Percentiles rank a stretch among this genome's conserved stretches.
These are phyloP conservation scores for Tamandua tetradactyla DNA, from an alignment of 2,797 vertebrate species.

Conservation along the genomic window DNA sequence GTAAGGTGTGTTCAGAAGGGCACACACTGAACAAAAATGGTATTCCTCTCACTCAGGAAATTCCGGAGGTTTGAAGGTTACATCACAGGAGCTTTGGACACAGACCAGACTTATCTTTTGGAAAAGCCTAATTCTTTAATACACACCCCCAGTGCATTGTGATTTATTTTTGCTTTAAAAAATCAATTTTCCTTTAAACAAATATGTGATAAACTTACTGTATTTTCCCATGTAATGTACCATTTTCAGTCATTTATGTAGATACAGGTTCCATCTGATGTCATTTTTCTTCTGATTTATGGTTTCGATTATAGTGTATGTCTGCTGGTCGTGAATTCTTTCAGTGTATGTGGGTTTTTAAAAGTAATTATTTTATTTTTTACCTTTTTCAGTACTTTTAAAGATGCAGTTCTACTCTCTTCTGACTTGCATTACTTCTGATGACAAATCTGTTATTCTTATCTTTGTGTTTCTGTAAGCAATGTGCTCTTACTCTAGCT, in stretches of 20 bases:
- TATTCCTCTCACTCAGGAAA: too few relatives aligned
- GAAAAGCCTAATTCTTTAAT: too few relatives aligned
- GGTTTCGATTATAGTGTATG: background rate
- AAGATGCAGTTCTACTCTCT: background rate
- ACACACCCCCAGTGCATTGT: background rate
- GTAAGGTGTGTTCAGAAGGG: too few relatives aligned
- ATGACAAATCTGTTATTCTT: background rate
- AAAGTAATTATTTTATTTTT: background rate
- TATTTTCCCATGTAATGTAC: background rate
- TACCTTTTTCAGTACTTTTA: background rate
- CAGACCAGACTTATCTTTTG: too few relatives aligned
- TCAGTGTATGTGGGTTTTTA: background rate
- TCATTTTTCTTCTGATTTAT: background rate
- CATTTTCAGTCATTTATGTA: background rate
- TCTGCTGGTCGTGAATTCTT: background rate
- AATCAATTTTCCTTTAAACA: background rate
- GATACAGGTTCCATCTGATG: background rate
- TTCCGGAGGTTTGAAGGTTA: too few relatives aligned
- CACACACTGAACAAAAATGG: too few relatives aligned
- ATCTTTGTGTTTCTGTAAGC: too few relatives aligned
- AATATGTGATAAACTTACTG: background rate
- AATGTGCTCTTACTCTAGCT: background rate
- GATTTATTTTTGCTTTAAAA: background rate
- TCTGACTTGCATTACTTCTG: background rate
- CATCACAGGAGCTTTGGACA: too few relatives aligned